Conservation (phyloP, 1,140 invertebrate species). For the Ectropis grisescens region DNA sequence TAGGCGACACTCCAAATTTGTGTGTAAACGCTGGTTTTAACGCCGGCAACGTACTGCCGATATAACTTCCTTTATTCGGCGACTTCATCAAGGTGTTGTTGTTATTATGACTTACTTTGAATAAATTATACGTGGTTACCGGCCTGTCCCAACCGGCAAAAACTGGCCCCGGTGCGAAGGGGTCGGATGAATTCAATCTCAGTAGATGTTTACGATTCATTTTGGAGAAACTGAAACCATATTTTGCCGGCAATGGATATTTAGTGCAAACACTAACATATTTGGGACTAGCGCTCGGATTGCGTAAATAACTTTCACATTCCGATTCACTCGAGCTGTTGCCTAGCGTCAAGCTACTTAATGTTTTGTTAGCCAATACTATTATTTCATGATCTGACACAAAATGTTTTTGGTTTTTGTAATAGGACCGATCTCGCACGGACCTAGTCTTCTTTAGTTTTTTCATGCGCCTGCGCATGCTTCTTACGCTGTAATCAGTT, state of each 20-base stretch:
- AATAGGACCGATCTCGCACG: slow-evolving; percentile 64
- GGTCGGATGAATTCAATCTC: slow-evolving; percentile 53
- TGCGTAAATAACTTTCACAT: slow-evolving; percentile 52
- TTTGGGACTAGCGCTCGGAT: slow-evolving; percentile 50
- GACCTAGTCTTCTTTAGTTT: slow-evolving; percentile 69
- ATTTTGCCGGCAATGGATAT: slow-evolving; percentile 47
- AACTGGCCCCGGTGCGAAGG: slow-evolving; percentile 65
- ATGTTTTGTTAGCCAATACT: slow-evolving; percentile 62
- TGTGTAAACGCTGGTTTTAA: slow-evolving; percentile 59
- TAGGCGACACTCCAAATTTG: slow-evolving; percentile 59
- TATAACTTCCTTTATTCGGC: slow-evolving; percentile 33
- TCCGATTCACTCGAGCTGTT: slow-evolving; percentile 65
- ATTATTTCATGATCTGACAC: slow-evolving; percentile 67
- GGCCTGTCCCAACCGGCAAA: slow-evolving; percentile 59
- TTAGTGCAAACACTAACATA: slow-evolving; percentile 58
- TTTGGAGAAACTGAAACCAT: slow-evolving; percentile 49
- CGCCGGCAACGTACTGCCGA: slow-evolving; percentile 35
- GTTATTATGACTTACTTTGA: slow-evolving; percentile 59
- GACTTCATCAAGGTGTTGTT: slow-evolving; percentile 56
- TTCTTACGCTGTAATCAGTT: slow-evolving; percentile 71
- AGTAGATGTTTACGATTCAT: slow-evolving; percentile 43
- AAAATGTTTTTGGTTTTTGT: slow-evolving; percentile 70
- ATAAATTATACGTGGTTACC: slow-evolving; percentile 55
- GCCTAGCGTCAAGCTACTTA: slow-evolving; percentile 58
- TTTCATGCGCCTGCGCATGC: slow-evolving; percentile 60